These are phyloP conservation scores for Eugnorisma glareosa DNA, from an alignment of 2,888 invertebrate genomes.

Conservation along the genomic window DNA sequence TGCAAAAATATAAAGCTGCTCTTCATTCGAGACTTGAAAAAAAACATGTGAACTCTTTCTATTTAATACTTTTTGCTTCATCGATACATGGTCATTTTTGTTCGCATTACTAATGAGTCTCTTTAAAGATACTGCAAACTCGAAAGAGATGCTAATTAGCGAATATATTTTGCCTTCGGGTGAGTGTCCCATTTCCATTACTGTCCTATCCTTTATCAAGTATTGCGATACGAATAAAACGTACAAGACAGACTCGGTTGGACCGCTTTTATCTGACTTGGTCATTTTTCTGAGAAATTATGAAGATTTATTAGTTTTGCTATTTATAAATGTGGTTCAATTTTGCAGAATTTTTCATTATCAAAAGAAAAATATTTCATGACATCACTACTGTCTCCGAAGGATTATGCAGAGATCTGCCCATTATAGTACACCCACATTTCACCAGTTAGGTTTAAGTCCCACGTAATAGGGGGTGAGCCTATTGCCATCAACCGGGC, in stretches of 20 bases:
- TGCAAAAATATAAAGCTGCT: slow-evolving; percentile 13
- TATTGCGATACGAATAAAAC: slow-evolving; percentile 14
- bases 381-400: too few relatives aligned
- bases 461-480: too few relatives aligned
- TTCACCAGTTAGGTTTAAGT: too few relatives aligned
- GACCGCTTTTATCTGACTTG: background rate
- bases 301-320: background rate
- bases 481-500: too few relatives aligned
- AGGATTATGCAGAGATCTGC: too few relatives aligned
- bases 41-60: background rate
- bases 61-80: slow-evolving; percentile 6
- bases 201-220: background rate
- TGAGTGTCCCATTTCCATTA: slow-evolving; percentile 13
- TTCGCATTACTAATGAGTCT: slow-evolving; percentile 29
- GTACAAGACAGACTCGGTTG: background rate
- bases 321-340: background rate
- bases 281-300: background rate
- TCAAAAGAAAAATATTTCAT: background rate
- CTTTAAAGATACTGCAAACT: slow-evolving; percentile 18
- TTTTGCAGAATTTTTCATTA: background rate
- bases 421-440: too few relatives aligned
- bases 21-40: too few relatives aligned
- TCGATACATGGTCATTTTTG: slow-evolving; percentile 22
- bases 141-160: slow-evolving; percentile 39
- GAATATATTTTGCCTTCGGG: slow-evolving; percentile 22